Evolutionary conservation across 2,888 invertebrate genomes (phyloP).

Genomic region (Phorcus lineatus): DNA sequence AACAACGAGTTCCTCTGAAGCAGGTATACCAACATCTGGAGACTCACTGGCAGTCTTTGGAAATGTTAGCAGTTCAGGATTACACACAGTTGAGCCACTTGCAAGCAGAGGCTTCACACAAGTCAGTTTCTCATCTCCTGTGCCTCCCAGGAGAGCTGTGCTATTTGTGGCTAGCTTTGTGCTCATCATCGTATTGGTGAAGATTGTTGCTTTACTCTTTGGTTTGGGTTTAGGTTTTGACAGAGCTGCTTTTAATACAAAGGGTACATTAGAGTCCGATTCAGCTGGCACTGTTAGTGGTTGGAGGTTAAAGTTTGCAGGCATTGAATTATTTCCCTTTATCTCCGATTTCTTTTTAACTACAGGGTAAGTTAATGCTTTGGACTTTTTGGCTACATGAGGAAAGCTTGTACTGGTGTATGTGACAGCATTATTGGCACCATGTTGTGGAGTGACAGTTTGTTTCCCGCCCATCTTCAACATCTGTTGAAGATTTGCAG

Average conservation of each 20-base stretch:
- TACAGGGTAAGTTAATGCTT: not conserved
- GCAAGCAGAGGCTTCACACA: constrained; percentile 7
- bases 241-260: not conserved
- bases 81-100: not conserved
- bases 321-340: not conserved
- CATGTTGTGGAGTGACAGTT: not conserved
- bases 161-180: not conserved
- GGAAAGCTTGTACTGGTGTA: not conserved
- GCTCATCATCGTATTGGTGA: not conserved
- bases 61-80: not conserved
- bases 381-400: not conserved
- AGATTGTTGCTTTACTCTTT: constrained; percentile 10
- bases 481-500: constrained; percentile 9
- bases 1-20: not conserved
- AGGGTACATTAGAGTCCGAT: not conserved
- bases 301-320: not conserved
- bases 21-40: not conserved
- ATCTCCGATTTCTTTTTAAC: constrained; percentile 11
- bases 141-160: not conserved
- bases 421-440: not conserved
- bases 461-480: not conserved
- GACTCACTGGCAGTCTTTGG: not conserved
- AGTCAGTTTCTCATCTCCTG: not conserved
- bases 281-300: not conserved
- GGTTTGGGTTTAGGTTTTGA: constrained; percentile 11